Conservation (phyloP, 2,888 invertebrate genomes). For the Allygus modestus region DNA sequence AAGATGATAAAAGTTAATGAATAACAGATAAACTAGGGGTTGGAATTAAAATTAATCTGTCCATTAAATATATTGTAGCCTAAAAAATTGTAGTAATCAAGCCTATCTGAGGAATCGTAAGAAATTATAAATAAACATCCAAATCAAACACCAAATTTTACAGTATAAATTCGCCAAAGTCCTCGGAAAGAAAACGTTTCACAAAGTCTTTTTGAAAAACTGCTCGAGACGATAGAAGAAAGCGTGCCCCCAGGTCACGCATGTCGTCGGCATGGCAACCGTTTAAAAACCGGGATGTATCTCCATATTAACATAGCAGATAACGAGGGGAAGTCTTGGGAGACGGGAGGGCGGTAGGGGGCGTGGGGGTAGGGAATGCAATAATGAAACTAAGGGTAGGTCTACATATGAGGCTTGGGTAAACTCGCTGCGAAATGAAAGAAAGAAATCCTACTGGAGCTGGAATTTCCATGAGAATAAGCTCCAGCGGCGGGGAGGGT, state of each 20-base stretch:
- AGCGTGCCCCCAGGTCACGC: slow-evolving; percentile 48
- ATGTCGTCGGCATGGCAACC: slow-evolving; percentile 50
- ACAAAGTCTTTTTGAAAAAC: neutral
- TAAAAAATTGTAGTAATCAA: too few relatives aligned
- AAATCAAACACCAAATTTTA: too few relatives aligned
- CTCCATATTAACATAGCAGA: slow-evolving; percentile 62
- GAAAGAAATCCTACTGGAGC: slow-evolving; percentile 64
- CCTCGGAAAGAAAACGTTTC: neutral
- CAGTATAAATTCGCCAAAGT: too few relatives aligned
- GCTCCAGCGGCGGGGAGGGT: slow-evolving; percentile 59
- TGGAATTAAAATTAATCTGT: too few relatives aligned
- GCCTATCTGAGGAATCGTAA: too few relatives aligned
- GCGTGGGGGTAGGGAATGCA: slow-evolving; percentile 62
- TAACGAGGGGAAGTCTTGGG: slow-evolving; percentile 53
- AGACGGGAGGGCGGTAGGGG: slow-evolving; percentile 44
- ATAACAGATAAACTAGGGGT: too few relatives aligned
- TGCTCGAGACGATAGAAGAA: slow-evolving; percentile 18
- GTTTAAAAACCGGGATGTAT: slow-evolving; percentile 56
- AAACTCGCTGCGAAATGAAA: slow-evolving; percentile 65
- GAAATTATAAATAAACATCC: too few relatives aligned
- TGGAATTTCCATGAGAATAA: slow-evolving; percentile 66
- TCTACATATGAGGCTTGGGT: slow-evolving; percentile 62
- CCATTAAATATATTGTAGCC: too few relatives aligned
- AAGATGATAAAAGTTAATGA: too few relatives aligned
- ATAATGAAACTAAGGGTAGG: slow-evolving; percentile 65